Base-by-base conservation (phyloP, 2,888 invertebrate species). In the Troides aeacus region DNA sequence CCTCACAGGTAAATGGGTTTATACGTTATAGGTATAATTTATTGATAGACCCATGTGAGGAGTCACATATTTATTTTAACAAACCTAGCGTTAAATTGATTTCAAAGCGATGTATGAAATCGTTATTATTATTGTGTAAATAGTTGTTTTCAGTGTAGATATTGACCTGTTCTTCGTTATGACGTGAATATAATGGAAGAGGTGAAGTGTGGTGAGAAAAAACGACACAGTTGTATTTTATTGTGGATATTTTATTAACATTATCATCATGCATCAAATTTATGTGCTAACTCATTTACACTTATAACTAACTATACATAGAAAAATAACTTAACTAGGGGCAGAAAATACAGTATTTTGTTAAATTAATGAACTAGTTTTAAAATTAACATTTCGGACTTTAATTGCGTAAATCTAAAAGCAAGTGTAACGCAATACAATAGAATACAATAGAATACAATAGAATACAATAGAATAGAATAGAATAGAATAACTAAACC, bases 221-320 rank as follows among this genome's bases (percentile, higher is more conserved):
- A 87, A 84, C 79, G 82, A 87, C 78, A 78, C 78, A 72, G 73
- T 81, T 89, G 85, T 86, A 86, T 91, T 92, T 92, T 91, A 89
- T 90, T 88, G 90, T 90, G 88, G 89, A 90, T 90, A 91, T 92
- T 92, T 92, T 91, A 92, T 91, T 92, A 92, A 92, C 91, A 90
- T 92, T 91, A 92, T 90, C 89, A 92, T 92, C 92, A 92, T 92
- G 92, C 92, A 92, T 92, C 91, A 88, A 91, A 89, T 90, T 87
- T 92, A 92, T 86, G 91, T 91, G 88, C 91, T 92, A 90, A 88
- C 83, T 90, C 90, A 92, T 92, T 89, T 92, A 92, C 91, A 92
- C 91, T 90, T 92, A 92, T 84, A 88, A 91, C 92, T 92, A 92
- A 84, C 92, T 92, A 92, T 92, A 92, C 92, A 92, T 92, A 92